These are phyloP conservation scores for Lypha dubia DNA, from an alignment of 2,888 invertebrate genomes.

Conservation along the genomic window DNA sequence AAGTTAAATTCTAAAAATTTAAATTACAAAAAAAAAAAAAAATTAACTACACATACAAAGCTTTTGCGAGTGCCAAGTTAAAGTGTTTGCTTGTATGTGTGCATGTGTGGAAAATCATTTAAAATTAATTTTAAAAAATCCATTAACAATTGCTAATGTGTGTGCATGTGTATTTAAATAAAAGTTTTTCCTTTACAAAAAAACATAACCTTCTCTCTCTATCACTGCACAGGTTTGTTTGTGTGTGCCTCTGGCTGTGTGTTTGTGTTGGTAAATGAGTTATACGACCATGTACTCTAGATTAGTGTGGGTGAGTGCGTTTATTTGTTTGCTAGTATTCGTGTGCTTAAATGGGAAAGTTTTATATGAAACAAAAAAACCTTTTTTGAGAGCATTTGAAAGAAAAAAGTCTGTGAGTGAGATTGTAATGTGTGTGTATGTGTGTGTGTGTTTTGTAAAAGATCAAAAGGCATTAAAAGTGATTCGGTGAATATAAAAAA, in stretches of 20 bases:
- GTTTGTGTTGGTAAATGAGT: conserved; percentile 2
- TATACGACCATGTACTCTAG: conserved; percentile 18
- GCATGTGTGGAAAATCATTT: conserved; percentile 21
- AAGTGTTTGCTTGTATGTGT: not conserved
- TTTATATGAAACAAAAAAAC: conserved; percentile 21
- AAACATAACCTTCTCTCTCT: conserved; percentile 17
- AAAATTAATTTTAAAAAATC: conserved; percentile 19
- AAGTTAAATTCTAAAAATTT: conserved; percentile 22
- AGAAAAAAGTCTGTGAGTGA: conserved; percentile 31
- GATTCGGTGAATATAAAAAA: conserved; percentile 58
- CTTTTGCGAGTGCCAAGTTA: conserved; percentile 17
- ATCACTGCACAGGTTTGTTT: not conserved
- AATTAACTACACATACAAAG: conserved; percentile 12
- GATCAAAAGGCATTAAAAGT: conserved; percentile 71
- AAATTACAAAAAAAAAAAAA: not conserved
- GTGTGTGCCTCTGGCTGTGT: conserved; percentile 1
- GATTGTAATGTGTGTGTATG: too few species aligned
- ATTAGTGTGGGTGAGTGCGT: conserved; percentile 29
- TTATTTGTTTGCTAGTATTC: not conserved
- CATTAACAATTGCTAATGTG: conserved; percentile 1
- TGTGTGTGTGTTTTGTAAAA: too few species aligned
- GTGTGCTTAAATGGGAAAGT: conserved; percentile 12
- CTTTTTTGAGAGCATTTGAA: conserved; percentile 39
- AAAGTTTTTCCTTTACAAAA: conserved; percentile 22
- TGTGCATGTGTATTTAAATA: conserved; percentile 32